Percentiles rank a stretch among this genome's conserved stretches.
Conservation (phyloP, 2,888 invertebrate genomes). For the Cylloceria caligata region DNA sequence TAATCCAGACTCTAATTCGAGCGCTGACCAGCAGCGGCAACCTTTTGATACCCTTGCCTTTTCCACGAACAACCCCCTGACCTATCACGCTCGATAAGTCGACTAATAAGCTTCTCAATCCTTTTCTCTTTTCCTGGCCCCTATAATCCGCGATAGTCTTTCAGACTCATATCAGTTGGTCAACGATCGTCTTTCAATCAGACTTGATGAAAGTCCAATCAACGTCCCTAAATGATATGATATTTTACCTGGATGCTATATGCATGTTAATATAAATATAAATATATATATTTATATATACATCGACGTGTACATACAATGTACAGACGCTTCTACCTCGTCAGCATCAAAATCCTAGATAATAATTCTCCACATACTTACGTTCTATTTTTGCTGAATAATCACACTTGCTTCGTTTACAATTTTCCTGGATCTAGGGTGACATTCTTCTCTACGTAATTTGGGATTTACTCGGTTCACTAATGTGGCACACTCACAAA, state of each 20-base stretch:
- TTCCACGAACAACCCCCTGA: slow-evolving; percentile 59
- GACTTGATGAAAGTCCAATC: slow-evolving; percentile 15
- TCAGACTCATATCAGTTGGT: slow-evolving; percentile 8
- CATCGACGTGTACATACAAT: slow-evolving; percentile 17
- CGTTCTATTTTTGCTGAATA: neutral
- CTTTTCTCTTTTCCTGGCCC: slow-evolving; percentile 7
- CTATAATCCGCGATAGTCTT: slow-evolving; percentile 32
- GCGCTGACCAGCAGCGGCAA: slow-evolving; percentile 21
- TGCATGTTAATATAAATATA: neutral
- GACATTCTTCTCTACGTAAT: neutral
- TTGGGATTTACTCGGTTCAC: neutral
- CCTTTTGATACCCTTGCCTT: slow-evolving; percentile 56
- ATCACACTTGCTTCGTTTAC: slow-evolving; percentile 8
- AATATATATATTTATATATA: slow-evolving; percentile 1
- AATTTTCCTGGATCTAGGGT: neutral
- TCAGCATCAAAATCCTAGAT: neutral
- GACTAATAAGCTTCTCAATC: slow-evolving; percentile 51
- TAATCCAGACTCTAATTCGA: slow-evolving; percentile 25
- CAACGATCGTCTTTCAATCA: slow-evolving; percentile 34
- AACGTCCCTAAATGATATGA: slow-evolving; percentile 2
- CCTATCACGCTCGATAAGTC: slow-evolving; percentile 67
- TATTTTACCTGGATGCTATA: slow-evolving; percentile 11
- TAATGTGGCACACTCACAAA: neutral
- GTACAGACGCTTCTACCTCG: neutral
- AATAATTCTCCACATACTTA: neutral